Conservation (phyloP, 1,140 invertebrate genomes). For the Pogonomyrmex californicus region DNA sequence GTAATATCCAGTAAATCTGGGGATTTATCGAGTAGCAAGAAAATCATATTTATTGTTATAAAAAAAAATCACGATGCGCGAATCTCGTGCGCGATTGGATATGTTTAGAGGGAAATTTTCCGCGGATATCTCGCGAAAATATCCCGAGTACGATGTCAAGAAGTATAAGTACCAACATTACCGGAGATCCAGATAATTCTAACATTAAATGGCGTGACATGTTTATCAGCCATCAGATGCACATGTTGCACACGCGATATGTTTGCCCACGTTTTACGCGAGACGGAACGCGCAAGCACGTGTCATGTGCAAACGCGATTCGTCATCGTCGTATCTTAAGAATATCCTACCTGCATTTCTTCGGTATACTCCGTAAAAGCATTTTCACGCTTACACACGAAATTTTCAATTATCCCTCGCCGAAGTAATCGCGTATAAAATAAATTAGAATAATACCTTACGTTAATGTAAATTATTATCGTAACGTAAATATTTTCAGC, state of each 20-base stretch:
- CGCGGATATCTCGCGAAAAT: not conserved
- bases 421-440: not conserved
- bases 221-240: constrained; percentile 49
- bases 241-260: constrained; percentile 36
- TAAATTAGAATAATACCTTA: not conserved
- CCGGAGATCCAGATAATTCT: constrained; percentile 33
- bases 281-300: constrained; percentile 15
- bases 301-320: constrained; percentile 50
- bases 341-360: not conserved
- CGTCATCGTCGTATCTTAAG: constrained; percentile 24
- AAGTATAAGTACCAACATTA: not conserved
- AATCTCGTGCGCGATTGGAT: too few species aligned
- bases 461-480: constrained; percentile 1
- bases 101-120: not conserved
- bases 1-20: too few species aligned
- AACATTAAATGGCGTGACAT: constrained; percentile 33
- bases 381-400: not conserved
- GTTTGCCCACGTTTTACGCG: constrained; percentile 42
- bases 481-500: not conserved
- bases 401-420: not conserved
- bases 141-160: not conserved
- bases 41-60: not conserved
- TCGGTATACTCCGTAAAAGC: not conserved
- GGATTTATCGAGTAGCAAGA: not conserved
- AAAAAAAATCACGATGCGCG: not conserved